These are phyloP conservation scores for Hyperoplus lanceolatus DNA, from an alignment of 2,797 vertebrate species.

Conservation along the genomic window DNA sequence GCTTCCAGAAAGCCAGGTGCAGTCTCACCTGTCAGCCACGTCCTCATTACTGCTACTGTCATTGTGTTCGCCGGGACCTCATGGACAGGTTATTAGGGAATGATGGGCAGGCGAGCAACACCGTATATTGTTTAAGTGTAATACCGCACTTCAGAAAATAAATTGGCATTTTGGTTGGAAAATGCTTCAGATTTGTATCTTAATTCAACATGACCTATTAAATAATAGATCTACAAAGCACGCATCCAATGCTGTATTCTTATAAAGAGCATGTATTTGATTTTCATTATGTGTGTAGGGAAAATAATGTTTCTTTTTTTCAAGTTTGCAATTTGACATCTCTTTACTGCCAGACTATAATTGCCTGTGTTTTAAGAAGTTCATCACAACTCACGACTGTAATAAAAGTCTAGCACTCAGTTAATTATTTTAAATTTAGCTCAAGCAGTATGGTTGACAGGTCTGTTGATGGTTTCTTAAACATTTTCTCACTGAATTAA, in stretches of 20 bases:
- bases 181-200: constrained; percentile 27
- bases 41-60: constrained; percentile 74
- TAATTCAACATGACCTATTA: constrained; percentile 32
- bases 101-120: constrained; percentile 66
- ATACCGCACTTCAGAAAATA: constrained; percentile 31
- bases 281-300: not conserved
- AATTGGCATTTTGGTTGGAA: constrained; percentile 54
- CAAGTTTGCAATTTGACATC: not conserved
- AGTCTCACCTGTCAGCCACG: constrained; percentile 72
- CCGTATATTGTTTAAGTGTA: constrained; percentile 36
- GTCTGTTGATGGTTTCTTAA: not conserved
- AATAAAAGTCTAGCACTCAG: not conserved
- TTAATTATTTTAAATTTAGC: not conserved
- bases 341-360: constrained; percentile 5
- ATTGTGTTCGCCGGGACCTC: constrained; percentile 59
- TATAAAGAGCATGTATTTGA: not conserved
- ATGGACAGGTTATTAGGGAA: constrained; percentile 68
- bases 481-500: not conserved
- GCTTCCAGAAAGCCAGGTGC: constrained; percentile 66
- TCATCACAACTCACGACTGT: not conserved
- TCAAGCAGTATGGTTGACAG: not conserved
- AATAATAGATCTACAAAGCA: constrained; percentile 6
- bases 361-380: not conserved
- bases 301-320: not conserved
- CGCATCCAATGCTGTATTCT: not conserved